These are phyloP conservation scores for Lycaon pictus DNA, from an alignment of 2,113 vertebrate species.

Conservation along the genomic window DNA sequence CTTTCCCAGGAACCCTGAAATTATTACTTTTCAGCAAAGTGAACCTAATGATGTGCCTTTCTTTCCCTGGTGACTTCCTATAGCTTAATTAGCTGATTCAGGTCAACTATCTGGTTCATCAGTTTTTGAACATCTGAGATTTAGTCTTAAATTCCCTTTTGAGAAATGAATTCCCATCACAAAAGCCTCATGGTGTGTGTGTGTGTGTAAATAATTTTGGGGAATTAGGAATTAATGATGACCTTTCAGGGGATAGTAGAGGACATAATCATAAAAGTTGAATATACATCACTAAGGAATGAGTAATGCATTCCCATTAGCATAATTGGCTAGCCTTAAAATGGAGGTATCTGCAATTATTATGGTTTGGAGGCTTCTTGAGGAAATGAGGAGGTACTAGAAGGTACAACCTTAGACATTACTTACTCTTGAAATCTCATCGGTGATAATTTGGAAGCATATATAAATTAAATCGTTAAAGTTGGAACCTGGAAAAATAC, in stretches of 20 bases:
- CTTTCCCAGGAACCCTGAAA: constrained; percentile 45
- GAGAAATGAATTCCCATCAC: constrained; percentile 78
- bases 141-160: constrained; percentile 74
- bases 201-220: constrained; percentile 74
- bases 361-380: constrained; percentile 36
- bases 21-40: constrained; percentile 68
- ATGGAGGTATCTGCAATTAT: neutral
- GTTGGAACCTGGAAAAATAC: neutral
- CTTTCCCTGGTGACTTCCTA: constrained; percentile 62
- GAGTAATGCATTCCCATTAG: constrained; percentile 25
- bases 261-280: constrained; percentile 71
- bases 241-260: constrained; percentile 64
- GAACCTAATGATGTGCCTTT: constrained; percentile 61
- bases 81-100: constrained; percentile 77
- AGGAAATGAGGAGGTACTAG: neutral
- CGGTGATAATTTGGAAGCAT: neutral
- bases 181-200: constrained; percentile 35
- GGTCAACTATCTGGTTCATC: constrained; percentile 79
- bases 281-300: constrained; percentile 57
- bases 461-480: neutral
- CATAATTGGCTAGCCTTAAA: constrained; percentile 48
- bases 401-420: neutral
- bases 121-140: constrained; percentile 71
- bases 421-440: constrained; percentile 24
- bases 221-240: constrained; percentile 81